Percentiles rank a stretch among this genome's conserved stretches.
Evolutionary conservation across 2,797 vertebrate genomes (phyloP).

Genomic region (Agapornis canus): DNA sequence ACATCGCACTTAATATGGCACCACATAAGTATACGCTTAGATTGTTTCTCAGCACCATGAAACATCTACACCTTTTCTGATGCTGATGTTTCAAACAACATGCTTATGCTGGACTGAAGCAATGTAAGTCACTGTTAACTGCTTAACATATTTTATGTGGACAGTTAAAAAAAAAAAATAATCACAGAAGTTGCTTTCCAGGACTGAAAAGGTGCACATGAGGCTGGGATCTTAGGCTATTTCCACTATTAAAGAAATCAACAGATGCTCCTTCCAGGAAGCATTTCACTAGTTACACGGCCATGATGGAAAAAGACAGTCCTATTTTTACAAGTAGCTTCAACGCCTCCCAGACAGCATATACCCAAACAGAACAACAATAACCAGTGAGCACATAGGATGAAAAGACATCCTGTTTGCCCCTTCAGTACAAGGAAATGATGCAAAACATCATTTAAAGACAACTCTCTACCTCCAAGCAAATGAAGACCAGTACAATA

Average conservation of each 20-base stretch:
- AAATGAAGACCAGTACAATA: neutral
- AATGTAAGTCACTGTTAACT: neutral
- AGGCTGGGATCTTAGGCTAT: neutral
- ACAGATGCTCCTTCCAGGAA: neutral
- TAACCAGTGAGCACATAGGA: neutral
- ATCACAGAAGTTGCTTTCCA: neutral
- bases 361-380: neutral
- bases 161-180: neutral
- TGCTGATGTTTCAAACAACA: neutral
- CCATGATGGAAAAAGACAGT: accelerated
- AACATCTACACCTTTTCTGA: neutral
- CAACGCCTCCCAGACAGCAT: neutral
- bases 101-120: neutral
- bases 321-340: neutral
- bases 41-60: neutral
- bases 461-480: accelerated
- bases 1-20: neutral
- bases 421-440: neutral
- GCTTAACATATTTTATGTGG: neutral
- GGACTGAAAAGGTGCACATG: neutral
- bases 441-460: neutral
- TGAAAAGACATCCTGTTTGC: neutral
- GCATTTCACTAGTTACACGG: neutral
- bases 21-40: neutral
- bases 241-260: neutral